Evolutionary conservation across 2,113 vertebrate genomes (phyloP).

Genomic region (Rhea americana): DNA sequence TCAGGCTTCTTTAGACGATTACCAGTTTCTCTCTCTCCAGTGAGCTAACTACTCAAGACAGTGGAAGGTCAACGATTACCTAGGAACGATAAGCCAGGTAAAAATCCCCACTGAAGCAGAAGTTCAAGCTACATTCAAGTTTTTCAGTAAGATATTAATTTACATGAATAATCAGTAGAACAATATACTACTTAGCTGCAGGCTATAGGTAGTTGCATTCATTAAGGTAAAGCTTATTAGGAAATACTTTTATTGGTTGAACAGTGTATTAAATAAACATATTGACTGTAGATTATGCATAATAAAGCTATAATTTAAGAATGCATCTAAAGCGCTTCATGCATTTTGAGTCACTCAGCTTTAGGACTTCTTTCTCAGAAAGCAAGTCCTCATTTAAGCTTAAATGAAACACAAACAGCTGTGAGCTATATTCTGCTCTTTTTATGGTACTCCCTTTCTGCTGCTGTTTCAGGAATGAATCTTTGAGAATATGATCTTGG

Average conservation of each 20-base stretch:
- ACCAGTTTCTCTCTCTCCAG: slow-evolving; percentile 17
- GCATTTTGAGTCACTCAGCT: neutral
- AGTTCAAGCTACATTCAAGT: neutral
- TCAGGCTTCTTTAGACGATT: slow-evolving; percentile 2
- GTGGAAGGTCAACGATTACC: neutral
- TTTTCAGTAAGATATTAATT: neutral
- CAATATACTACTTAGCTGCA: neutral
- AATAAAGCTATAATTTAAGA: neutral
- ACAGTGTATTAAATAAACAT: neutral
- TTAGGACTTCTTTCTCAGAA: neutral
- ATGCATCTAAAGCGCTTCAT: neutral
- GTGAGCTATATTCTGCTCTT: neutral
- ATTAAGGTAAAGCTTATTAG: rapidly evolving
- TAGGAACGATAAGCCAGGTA: slow-evolving; percentile 2
- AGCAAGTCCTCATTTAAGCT: neutral
- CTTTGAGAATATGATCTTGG: neutral
- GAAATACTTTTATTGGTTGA: neutral
- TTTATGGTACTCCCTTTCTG: neutral
- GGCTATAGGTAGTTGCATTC: neutral
- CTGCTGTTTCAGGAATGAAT: neutral
- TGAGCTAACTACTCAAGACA: neutral
- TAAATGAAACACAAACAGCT: neutral
- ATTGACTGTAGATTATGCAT: rapidly evolving
- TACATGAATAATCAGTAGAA: neutral
- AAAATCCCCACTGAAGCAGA: neutral